phyloP scores from a whole-genome alignment of 2,888 invertebrate species.

The Oscheius sp. region DNA sequence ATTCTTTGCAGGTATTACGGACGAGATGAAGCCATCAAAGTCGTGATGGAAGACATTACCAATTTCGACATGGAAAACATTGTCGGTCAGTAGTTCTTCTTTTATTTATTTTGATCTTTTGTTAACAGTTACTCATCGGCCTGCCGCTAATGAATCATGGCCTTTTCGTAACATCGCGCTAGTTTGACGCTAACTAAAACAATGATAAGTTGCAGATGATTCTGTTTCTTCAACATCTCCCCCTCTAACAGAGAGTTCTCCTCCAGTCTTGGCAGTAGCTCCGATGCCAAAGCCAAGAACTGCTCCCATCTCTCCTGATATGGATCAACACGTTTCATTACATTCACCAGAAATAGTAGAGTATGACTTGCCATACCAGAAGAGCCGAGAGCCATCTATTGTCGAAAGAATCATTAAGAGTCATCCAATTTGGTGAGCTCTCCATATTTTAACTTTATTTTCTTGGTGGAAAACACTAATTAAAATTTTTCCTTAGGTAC shows the following conservation, averaged over 20 bases:
- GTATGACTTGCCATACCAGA: too few relatives aligned
- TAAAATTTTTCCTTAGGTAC: background rate
- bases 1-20: constrained; percentile 19
- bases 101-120: background rate
- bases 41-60: constrained; percentile 34
- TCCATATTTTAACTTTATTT: background rate
- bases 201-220: too few relatives aligned
- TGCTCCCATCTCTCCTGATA: too few relatives aligned
- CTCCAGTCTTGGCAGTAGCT: too few relatives aligned
- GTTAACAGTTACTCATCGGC: constrained; percentile 3
- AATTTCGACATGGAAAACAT: constrained; percentile 7
- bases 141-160: constrained; percentile 17
- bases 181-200: too few relatives aligned
- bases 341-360: too few relatives aligned
- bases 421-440: constrained; percentile 15
- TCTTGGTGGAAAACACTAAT: too few relatives aligned
- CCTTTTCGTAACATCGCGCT: constrained; percentile 10
- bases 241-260: too few relatives aligned
- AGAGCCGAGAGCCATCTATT: background rate
- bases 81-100: background rate
- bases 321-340: too few relatives aligned
- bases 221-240: too few relatives aligned
- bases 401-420: constrained; percentile 10
- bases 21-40: constrained; percentile 8
- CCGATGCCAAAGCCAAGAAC: too few relatives aligned